These are phyloP conservation scores for Motacilla alba DNA, from an alignment of 2,113 vertebrate species.

Conservation along the genomic window DNA sequence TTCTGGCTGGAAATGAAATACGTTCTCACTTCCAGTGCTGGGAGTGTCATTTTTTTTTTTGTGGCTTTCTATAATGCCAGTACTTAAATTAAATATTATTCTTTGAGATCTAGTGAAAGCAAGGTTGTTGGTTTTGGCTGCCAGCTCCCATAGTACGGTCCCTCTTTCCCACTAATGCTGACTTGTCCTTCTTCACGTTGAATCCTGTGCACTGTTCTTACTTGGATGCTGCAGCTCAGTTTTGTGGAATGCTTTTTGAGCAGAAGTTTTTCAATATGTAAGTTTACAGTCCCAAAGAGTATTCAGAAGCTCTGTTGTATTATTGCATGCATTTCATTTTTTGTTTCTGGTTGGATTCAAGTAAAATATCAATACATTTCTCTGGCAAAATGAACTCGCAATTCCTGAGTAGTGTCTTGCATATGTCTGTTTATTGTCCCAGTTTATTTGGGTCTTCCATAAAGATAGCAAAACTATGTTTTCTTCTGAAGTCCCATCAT, in stretches of 20 bases:
- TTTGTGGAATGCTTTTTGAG: neutral
- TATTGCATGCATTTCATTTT: neutral
- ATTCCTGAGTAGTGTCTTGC: neutral
- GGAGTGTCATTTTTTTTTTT: neutral
- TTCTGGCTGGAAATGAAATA: slow-evolving; percentile 15
- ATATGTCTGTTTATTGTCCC: neutral
- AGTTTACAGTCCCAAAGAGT: neutral
- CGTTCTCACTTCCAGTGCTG: neutral
- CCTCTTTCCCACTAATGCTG: neutral
- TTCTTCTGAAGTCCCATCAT: neutral
- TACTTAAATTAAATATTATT: slow-evolving; percentile 28
- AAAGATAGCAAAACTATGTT: slow-evolving; percentile 21
- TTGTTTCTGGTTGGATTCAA: neutral
- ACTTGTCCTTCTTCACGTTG: neutral
- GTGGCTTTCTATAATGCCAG: neutral
- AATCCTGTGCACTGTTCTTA: neutral
- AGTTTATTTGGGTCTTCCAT: slow-evolving; percentile 6
- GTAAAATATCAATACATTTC: neutral
- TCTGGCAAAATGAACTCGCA: neutral
- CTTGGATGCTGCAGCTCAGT: neutral
- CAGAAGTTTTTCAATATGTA: neutral
- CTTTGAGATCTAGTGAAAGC: slow-evolving; percentile 33
- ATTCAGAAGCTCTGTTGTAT: neutral
- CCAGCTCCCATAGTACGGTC: neutral
- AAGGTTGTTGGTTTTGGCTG: slow-evolving; percentile 35